Conservation (phyloP, 2,113 vertebrate genomes). For the Pedetes capensis region DNA sequence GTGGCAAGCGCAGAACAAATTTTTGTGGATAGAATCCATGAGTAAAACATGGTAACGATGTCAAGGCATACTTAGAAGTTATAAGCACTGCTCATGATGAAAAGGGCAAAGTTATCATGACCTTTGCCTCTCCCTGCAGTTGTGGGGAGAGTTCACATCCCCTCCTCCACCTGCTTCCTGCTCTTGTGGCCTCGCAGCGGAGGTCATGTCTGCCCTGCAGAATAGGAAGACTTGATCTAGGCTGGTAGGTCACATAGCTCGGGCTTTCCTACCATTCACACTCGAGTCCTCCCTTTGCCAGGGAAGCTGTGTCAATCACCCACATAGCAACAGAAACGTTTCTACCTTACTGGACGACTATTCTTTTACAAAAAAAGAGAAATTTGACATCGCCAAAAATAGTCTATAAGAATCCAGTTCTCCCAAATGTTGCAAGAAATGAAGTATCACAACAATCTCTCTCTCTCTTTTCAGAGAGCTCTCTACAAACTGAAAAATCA, state of each 20-base stretch:
- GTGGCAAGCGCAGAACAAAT: background rate
- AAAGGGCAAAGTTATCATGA: background rate
- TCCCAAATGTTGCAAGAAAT: background rate
- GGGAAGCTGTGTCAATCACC: background rate
- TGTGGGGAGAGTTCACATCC: background rate
- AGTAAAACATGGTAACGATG: background rate
- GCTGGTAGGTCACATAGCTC: background rate
- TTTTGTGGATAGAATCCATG: background rate
- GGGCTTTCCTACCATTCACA: background rate
- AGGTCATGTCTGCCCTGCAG: fast-evolving
- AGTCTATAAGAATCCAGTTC: background rate
- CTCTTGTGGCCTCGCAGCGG: fast-evolving
- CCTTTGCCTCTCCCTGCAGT: background rate
- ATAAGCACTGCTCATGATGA: background rate
- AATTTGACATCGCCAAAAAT: background rate
- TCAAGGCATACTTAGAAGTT: background rate
- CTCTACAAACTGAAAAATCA: background rate
- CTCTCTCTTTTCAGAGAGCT: background rate
- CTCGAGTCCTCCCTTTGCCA: background rate
- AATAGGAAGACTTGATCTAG: background rate
- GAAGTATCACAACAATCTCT: background rate
- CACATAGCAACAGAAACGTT: background rate
- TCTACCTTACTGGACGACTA: background rate
- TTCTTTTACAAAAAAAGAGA: background rate
- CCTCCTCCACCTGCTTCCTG: fast-evolving